A percentile compares a stretch with the other conserved stretches of the same genome.
These are phyloP conservation scores for Samia ricini DNA, from an alignment of 1,140 invertebrate species.

Conservation along the genomic window DNA sequence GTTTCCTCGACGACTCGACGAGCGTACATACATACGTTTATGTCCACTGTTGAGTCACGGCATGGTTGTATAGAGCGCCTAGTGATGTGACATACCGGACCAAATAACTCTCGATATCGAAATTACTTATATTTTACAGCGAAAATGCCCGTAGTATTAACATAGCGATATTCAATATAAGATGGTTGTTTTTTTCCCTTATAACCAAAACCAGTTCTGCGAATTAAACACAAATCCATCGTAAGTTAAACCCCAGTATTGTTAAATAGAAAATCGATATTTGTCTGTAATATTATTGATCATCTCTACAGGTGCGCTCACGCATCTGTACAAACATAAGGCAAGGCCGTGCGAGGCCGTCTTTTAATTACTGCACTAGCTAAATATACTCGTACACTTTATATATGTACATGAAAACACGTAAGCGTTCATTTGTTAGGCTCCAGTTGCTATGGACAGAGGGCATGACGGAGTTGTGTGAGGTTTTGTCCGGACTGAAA, in stretches of 20 bases:
- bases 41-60: background rate
- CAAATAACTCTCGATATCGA: background rate
- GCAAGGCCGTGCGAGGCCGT: slow-evolving; percentile 41
- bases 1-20: slow-evolving; percentile 1
- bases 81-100: background rate
- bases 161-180: background rate
- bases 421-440: background rate
- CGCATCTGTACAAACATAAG: slow-evolving; percentile 42
- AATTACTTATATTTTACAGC: background rate
- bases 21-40: background rate
- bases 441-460: background rate
- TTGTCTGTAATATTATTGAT: background rate
- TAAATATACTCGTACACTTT: no score
- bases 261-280: background rate
- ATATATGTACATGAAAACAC: background rate
- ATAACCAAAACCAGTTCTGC: no score
- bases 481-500: no score
- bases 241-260: background rate
- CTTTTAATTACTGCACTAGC: slow-evolving; percentile 29
- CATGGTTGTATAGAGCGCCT: background rate
- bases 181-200: no score
- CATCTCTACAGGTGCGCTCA: slow-evolving; percentile 13
- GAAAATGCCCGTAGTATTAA: background rate
- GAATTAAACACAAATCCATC: background rate
- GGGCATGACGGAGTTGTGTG: background rate